phyloP scores from a whole-genome alignment of 2,888 invertebrate species.

The Polyommatus iphigenia region DNA sequence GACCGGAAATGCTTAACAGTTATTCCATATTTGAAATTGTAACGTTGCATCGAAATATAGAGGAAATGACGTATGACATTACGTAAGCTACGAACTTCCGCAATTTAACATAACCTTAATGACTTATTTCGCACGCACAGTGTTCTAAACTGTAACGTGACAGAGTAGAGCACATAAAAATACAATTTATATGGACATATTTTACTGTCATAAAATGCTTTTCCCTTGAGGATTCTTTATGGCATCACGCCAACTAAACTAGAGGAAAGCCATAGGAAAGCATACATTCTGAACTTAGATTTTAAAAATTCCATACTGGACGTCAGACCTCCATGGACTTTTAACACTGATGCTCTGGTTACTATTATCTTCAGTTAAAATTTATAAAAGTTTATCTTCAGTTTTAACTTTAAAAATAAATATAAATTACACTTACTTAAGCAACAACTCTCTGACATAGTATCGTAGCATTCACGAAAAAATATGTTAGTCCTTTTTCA shows the following conservation, averaged over 20 bases:
- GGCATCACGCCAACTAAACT: background rate
- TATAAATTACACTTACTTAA: too few relatives aligned
- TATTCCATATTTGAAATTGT: slow-evolving; percentile 6
- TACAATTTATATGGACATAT: slow-evolving; percentile 2
- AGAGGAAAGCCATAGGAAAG: too few relatives aligned
- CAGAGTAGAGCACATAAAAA: slow-evolving; percentile 5
- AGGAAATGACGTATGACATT: slow-evolving; percentile 12
- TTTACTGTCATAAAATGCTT: slow-evolving; percentile 2
- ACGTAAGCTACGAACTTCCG: slow-evolving; percentile 12
- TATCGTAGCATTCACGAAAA: too few relatives aligned
- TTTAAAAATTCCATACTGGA: background rate
- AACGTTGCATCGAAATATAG: slow-evolving; percentile 10
- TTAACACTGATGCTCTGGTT: too few relatives aligned
- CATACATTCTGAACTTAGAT: background rate
- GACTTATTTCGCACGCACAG: slow-evolving; percentile 19
- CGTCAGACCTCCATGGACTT: background rate
- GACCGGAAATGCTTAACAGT: background rate
- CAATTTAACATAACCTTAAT: slow-evolving; percentile 13
- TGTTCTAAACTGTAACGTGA: background rate
- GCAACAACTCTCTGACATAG: too few relatives aligned
- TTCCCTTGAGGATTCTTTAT: background rate
- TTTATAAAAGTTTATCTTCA: too few relatives aligned
- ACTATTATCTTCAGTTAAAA: too few relatives aligned
- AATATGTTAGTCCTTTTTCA: too few relatives aligned
- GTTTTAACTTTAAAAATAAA: too few relatives aligned